These are phyloP conservation scores for Pangasius djambal DNA, from an alignment of 2,797 vertebrate genomes.

Conservation along the genomic window DNA sequence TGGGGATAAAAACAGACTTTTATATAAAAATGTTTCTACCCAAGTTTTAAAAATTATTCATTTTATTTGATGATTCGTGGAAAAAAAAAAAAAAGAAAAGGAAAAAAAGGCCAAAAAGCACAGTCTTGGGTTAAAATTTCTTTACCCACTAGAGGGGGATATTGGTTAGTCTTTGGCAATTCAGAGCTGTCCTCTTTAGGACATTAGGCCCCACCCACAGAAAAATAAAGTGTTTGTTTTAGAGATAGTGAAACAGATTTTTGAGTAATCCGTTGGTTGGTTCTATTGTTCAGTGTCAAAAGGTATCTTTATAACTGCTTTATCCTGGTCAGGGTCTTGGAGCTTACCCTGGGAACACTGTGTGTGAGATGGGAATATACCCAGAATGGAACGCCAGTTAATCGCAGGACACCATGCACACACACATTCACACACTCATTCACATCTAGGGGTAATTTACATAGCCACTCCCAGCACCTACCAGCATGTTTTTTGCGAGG, in stretches of 20 bases:
- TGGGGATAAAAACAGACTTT: not conserved
- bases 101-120: no score
- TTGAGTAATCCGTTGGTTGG: not conserved
- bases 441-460: not conserved
- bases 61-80: not conserved
- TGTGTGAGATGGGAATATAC: not conserved
- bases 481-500: not conserved
- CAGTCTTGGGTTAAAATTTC: not conserved
- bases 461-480: not conserved
- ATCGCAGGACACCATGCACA: not conserved
- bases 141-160: conserved; percentile 2
- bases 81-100: not conserved
- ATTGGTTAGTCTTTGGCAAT: not conserved
- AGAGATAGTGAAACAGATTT: not conserved
- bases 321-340: not conserved
- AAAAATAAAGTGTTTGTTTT: not conserved
- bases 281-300: not conserved
- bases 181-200: not conserved
- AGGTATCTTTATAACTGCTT: not conserved
- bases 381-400: not conserved
- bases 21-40: not conserved
- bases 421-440: not conserved
- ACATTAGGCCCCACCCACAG: not conserved
- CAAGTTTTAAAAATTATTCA: not conserved
- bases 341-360: not conserved